Evolutionary conservation across 2,113 vertebrate species (phyloP).

Genomic region (Isichthys henryi): DNA sequence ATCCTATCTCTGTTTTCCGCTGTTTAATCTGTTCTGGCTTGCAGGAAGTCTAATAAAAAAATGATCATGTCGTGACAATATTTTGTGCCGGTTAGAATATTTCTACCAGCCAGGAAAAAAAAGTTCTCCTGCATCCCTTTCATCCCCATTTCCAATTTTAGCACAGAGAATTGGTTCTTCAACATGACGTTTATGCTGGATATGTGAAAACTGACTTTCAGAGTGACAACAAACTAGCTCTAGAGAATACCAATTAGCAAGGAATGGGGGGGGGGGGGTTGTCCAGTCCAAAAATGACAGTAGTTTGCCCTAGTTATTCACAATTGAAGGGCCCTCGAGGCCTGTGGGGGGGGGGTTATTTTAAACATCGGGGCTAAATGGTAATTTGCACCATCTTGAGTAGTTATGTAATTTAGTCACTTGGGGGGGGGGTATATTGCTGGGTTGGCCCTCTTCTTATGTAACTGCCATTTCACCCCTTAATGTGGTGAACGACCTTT

Average conservation of each 20-base stretch:
- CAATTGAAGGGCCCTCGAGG: neutral
- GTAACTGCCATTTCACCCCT: neutral
- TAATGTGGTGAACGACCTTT: neutral
- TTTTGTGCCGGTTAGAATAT: neutral
- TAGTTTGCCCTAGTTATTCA: neutral
- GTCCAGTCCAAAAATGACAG: neutral
- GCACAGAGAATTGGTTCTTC: neutral
- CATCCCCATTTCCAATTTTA: neutral
- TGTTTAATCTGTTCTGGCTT: neutral
- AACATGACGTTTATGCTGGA: neutral
- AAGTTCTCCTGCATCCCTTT: neutral
- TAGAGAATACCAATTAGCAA: neutral
- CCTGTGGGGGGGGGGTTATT: neutral
- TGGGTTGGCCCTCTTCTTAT: neutral
- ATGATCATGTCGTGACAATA: neutral
- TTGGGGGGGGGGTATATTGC: neutral
- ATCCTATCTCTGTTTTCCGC: neutral
- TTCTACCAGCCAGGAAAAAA: neutral
- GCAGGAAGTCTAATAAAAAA: neutral
- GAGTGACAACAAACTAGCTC: neutral
- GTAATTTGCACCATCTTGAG: neutral
- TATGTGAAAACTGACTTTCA: conserved; percentile 5
- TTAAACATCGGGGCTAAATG: neutral
- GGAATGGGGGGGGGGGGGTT: neutral
- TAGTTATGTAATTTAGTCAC: neutral